Evolutionary conservation across 2,113 vertebrate genomes (phyloP), one percentile per base, ranked within the genome.

Genomic region (Tinamus guttatus): DNA sequence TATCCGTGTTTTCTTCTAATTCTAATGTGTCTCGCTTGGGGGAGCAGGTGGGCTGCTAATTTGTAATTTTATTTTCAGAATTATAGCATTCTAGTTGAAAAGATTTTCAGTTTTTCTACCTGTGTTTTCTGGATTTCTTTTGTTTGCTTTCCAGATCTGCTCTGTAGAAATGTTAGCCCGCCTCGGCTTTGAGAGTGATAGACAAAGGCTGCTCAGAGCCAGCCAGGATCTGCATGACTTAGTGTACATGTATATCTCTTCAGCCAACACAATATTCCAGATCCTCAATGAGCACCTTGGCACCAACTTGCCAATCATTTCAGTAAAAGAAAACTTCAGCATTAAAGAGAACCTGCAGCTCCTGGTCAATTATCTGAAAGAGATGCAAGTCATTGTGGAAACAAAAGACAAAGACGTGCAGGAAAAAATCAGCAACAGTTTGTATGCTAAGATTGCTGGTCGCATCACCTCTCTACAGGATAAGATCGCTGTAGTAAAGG

Each of bases 321-420:
- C 68, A 69, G 64, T 97, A 69, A 96, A 85, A 63, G 95, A 97
- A 78, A 84, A 96, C 62, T 79, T 67, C 25, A 93, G 54, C 56
- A 68, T 97, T 88, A 93, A 95, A 76, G 89, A 96, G 32, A 94
- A 97, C 41, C 94, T 97, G 84, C 89, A 97, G 52, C 60, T 97
- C 22, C 82, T 97, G 30, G 10, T 96, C 40, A 89, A 9, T n/a
- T 64, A 78, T 80, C 87, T 97, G 90, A 97, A 95, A 83, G 94
- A 97, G 58, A 91, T 97, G 80, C 80, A 95, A 30, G 41, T 65
- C 58, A 58, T 49, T 2, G 4, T 96, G 30, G 91, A 78, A 16
- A 22, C 24, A 60, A 85, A 85, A 47, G 73, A 83, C 22, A 85
- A 67, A 52, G 51, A 70, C 11, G 34, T 69, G 45, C 67, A 92